phyloP scores from a whole-genome alignment of 2,797 vertebrate genomes.

The Sphenopsis melanotis region DNA sequence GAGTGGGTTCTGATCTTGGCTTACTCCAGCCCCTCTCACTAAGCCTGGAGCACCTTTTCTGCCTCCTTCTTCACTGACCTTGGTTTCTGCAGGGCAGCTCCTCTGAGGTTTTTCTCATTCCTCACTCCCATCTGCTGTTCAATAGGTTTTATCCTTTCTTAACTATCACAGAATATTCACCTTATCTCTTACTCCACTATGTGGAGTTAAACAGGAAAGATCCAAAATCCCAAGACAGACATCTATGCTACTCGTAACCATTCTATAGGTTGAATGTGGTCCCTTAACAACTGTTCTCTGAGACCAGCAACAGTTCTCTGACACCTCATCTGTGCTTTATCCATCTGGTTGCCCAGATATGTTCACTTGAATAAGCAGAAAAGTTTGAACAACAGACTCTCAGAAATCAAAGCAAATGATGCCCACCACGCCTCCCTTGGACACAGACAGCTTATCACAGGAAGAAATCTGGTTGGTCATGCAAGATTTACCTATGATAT shows the following conservation, averaged over 20 bases:
- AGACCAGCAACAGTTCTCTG: background rate
- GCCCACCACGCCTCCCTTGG: fast-evolving
- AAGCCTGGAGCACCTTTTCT: background rate
- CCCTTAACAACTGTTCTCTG: background rate
- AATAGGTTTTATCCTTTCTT: fast-evolving
- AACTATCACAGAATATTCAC: background rate
- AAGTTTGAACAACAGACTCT: background rate
- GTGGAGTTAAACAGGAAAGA: background rate
- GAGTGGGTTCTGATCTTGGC: background rate
- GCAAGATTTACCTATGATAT: background rate
- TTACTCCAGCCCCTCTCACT: background rate
- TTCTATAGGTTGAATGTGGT: background rate
- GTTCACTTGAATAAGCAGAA: background rate
- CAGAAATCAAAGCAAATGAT: background rate
- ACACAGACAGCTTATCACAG: background rate
- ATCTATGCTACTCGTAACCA: fast-evolving
- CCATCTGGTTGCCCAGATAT: background rate
- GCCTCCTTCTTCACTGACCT: background rate
- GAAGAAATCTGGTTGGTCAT: background rate
- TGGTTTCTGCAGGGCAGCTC: background rate
- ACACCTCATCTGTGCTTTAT: background rate
- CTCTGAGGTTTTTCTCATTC: background rate
- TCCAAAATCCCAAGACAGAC: background rate
- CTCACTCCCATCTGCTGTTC: background rate
- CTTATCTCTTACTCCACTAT: background rate